These are phyloP conservation scores for Cantharis nigra DNA, from an alignment of 2,888 invertebrate genomes.

Conservation along the genomic window DNA sequence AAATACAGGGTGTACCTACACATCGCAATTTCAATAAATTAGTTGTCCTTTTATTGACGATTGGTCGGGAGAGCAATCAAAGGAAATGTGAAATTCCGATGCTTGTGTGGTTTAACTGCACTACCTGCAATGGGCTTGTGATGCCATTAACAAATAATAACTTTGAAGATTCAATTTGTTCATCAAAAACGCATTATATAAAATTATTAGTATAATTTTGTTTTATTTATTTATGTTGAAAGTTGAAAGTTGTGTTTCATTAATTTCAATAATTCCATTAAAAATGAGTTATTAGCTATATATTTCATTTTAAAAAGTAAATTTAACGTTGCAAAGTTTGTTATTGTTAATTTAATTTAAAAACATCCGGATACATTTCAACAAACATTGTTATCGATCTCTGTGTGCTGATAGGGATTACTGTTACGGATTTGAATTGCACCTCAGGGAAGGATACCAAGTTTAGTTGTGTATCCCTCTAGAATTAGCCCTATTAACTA, in stretches of 20 bases:
- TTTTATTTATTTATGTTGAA: no score
- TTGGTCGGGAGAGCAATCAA: not conserved
- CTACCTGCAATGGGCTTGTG: not conserved
- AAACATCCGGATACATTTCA: not conserved
- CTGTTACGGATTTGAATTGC: conserved; percentile 2
- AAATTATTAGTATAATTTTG: no score
- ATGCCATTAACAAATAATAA: no score
- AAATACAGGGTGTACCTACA: not conserved
- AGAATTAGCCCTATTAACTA: conserved; percentile 1
- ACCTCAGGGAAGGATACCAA: not conserved
- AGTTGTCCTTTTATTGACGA: not conserved
- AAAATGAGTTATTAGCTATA: not conserved
- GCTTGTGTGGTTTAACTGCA: not conserved
- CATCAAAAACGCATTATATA: no score
- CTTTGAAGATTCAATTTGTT: no score
- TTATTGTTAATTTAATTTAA: not conserved
- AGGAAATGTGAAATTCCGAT: not conserved
- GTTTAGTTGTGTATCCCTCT: conserved; percentile 2
- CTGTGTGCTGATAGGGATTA: not conserved
- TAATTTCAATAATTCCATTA: no score
- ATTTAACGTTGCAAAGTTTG: not conserved
- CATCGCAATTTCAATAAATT: not conserved
- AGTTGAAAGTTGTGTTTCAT: no score
- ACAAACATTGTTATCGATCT: not conserved
- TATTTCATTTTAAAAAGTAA: not conserved